Base-by-base conservation (phyloP, 2,888 invertebrate genomes). In the Agrochola circellaris region DNA sequence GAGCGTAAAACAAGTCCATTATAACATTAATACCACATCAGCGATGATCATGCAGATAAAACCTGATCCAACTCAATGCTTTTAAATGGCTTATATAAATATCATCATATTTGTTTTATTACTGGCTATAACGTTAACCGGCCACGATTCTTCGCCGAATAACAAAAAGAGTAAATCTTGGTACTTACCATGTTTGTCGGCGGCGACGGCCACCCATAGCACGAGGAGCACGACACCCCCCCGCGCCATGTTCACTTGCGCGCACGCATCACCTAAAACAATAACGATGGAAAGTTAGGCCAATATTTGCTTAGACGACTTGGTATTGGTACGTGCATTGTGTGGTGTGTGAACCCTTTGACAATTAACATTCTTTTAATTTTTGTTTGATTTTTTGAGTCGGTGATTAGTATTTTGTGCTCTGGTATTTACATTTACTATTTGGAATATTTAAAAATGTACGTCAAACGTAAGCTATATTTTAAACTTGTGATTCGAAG, bases 261-360 rank as follows among this genome's bases (percentile, higher is more conserved):
- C 91, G 90, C 92, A 89, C 92, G 93, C 96, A 96, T 96, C 96
- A 96, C 96, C 96, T 96, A 96, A 95, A 96, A 96, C 96, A 96
- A 96, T 96, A 95, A 77, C 94, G 93, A 92, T 90, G 84, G 87
- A 87, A 87, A 87, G 87, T 84, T 87, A 84, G 56, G 74, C 74
- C 51, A 87, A 84, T 87, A 84, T 84, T 84, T 79, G 62, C 69
- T 77, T 67, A 83, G 69, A 77, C 66, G 79, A 87, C 80, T 84
- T 79, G 77, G 84, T 84, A 86, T 87, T 84, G 76, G 87, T 80
- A 68, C 84, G 71, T 9, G 73, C 38, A 81, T 87, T 87, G 81
- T 87, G 78, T 78, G 68, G 66, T 84, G 87, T 87, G 87, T 84
- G 79, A 86, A 86, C 79, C 69, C 75, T 83, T 79, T 72, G 73